Evolutionary conservation across 2,113 vertebrate species (phyloP), one percentile per base, ranked within the genome.

Genomic region (Callaeas wilsoni): DNA sequence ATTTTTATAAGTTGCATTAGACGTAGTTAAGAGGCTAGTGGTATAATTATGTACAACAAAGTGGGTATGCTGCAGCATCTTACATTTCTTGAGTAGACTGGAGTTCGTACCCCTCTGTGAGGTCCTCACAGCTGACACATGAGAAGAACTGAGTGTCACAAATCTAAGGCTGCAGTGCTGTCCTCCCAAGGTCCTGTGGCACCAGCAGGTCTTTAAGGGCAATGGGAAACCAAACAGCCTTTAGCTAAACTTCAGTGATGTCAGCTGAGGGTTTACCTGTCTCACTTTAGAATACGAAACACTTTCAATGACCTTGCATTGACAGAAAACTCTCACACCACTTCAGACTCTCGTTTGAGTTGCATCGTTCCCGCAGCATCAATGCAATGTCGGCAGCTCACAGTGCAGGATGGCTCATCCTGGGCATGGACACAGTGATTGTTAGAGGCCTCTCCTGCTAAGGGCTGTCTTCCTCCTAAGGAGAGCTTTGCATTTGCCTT

Each of bases 341-440:
- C 46, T 83, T 64, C 77, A 76, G 87, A 44, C 17, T 68, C 55
- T 49, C 9, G 8, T 44, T 55, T 22, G 80, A 60, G 42, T 53
- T 89, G n/a, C 55, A n/a, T 47, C 32, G 37, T 73, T 83, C 41
- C 67, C 1, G 0, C 22, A 21, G 12, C 27, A 41, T 41, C 44
- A 19, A 5, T 47, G 67, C 27, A 25, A 59, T 1, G 1, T 42
- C 0, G 0, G 27, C 4, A 56, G 49, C 79, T 83, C 5, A 0
- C 0, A 0, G 21, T 32, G 17, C 55, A n/a, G 53, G 59, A 27
- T 3, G 0, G 29, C 42, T 55, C 21, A 14, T 42, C 52, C 73
- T 63, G 60, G 30, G 7, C 68, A 67, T 82, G 73, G 60, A 27
- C 9, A 2, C 2, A 9, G 44, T 4, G 2, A 12, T 46, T 32